Conservation (phyloP, 2,113 vertebrate genomes). For the Vidua macroura region DNA sequence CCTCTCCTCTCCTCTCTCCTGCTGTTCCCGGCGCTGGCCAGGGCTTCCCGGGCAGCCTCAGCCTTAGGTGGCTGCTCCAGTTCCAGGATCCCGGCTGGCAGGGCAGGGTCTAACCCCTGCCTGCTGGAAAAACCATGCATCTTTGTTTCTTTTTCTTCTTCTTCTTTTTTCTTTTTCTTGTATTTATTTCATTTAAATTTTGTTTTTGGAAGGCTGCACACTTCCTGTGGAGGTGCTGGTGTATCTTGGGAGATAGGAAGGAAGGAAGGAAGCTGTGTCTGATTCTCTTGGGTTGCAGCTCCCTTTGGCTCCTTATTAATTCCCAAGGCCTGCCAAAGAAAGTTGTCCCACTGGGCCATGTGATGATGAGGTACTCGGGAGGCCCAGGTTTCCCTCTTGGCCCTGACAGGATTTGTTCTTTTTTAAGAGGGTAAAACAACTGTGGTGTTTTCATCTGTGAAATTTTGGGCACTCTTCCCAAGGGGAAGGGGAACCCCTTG, state of each 20-base stretch:
- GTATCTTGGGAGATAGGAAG: not conserved
- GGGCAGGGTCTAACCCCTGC: not conserved
- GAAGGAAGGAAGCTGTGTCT: not conserved
- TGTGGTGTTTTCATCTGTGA: not conserved
- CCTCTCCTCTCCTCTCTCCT: not conserved
- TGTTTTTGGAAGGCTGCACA: accelerated
- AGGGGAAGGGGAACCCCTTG: not conserved
- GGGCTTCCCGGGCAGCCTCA: not conserved
- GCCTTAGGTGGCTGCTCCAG: not conserved
- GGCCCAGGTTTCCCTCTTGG: not conserved
- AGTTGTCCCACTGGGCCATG: not conserved
- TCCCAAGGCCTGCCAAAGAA: not conserved
- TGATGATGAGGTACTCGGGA: not conserved
- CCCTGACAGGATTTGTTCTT: not conserved
- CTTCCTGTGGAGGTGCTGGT: not conserved
- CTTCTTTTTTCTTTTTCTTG: not conserved
- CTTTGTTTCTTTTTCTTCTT: not conserved
- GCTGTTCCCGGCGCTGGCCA: not conserved
- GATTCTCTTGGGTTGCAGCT: not conserved
- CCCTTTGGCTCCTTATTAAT: not conserved
- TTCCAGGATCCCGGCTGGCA: not conserved
- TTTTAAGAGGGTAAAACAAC: not conserved
- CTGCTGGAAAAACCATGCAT: not conserved
- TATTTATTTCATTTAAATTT: not conserved
- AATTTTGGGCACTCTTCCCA: not conserved